Base-by-base conservation (phyloP, 1,140 invertebrate species). In the Trinorchestia longiramus region DNA sequence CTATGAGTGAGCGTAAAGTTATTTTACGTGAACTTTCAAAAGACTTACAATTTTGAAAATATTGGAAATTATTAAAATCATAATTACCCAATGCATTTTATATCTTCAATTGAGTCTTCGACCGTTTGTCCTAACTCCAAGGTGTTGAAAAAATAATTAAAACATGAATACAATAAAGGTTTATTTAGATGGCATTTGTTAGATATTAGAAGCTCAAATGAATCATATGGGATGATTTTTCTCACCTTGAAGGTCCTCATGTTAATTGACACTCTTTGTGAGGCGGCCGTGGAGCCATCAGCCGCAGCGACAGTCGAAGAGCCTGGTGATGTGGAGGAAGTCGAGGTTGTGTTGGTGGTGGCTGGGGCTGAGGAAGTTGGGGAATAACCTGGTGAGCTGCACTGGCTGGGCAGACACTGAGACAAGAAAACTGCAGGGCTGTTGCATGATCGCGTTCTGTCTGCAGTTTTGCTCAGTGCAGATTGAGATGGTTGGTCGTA, bases 241-340 rank as follows among this genome's bases (percentile, higher is more conserved):
- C 95, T 41, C 45, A 96, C 96, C 96, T 96, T 96, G 43, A 96
- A 96, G 36, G 96, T 96, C 96, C 96, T 96, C 96, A 96, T 96
- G 45, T 96, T 96, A 47, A 96, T 96, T n/a, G 96, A 96, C 8
- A 96, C 96, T 95, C 96, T 92, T n/a, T 96, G 96, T 40, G 96
- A 87, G 45, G 95, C 96, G 0, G 96, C 87, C 43, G 96, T 95
- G 36, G 95, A 53, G 11, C 95, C 95, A 95, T 96, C 96, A 87
- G 90, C 96, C 47, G 57, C 77, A n/a, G 95, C 57, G 23, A 91
- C 57, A 53, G 87, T 96, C 53, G 95, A 53, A 23, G 92, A 95
- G 42, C 62, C 95, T 36, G 95, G 95, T 43, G 90, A 87, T 88
- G 95, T 45, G 36, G 77, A 95, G 41, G 96, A 77, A 43, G 96